phyloP scores from a whole-genome alignment of 2,888 invertebrate genomes.

The Leptopilina drosophilae region DNA sequence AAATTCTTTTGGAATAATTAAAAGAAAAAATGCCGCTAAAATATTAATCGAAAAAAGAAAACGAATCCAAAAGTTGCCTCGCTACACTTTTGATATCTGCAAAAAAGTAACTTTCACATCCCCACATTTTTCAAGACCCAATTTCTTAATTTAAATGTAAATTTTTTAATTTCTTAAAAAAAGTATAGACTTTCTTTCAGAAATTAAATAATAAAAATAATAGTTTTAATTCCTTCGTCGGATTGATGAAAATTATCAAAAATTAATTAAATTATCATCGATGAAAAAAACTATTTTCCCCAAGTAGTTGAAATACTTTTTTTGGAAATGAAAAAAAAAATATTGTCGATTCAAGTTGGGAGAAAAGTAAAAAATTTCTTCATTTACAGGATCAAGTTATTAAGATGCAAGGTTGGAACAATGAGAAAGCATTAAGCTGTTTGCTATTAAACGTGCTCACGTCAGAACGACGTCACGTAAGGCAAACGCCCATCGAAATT shows the following conservation, averaged over 20 bases:
- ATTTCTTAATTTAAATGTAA: too few species aligned
- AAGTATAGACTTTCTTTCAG: not conserved
- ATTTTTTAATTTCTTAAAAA: not conserved
- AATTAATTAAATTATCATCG: too few species aligned
- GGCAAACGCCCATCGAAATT: conserved; percentile 66
- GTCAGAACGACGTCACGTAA: conserved; percentile 67
- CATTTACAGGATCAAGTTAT: conserved; percentile 11
- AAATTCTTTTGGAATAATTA: too few species aligned
- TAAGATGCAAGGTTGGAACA: conserved; percentile 26
- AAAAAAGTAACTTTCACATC: too few species aligned
- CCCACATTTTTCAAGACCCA: not conserved
- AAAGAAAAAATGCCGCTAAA: too few species aligned
- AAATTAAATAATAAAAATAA: not conserved
- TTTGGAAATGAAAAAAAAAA: not conserved
- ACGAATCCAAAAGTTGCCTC: too few species aligned
- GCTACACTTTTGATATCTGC: too few species aligned
- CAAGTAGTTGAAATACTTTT: not conserved
- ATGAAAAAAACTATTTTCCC: not conserved
- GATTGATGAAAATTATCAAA: not conserved
- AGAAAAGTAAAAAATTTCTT: not conserved
- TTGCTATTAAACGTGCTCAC: conserved; percentile 60
- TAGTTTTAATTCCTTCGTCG: conserved; percentile 27
- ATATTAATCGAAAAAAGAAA: too few species aligned
- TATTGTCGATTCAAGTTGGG: not conserved
- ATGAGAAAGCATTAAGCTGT: conserved; percentile 59